phyloP scores from a whole-genome alignment of 1,140 invertebrate species.

The Mycetomoellerius zeteki region DNA sequence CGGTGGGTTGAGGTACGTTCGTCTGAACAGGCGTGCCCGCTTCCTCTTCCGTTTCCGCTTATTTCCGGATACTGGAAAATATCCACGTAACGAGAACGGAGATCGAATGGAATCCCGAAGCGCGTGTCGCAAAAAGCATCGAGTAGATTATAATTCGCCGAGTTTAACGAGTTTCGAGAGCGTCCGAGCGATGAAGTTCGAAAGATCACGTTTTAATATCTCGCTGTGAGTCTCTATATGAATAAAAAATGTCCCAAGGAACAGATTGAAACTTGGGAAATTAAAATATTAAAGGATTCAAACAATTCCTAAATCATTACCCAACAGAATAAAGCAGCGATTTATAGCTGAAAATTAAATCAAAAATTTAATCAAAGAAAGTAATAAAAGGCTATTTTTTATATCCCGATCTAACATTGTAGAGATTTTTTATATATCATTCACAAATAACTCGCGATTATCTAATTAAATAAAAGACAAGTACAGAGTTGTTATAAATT shows the following conservation, averaged over 20 bases:
- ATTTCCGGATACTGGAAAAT: constrained; percentile 80
- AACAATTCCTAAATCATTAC: background rate
- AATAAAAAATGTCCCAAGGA: background rate
- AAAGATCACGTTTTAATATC: constrained; percentile 38
- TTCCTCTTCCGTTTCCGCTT: constrained; percentile 81
- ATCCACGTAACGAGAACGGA: constrained; percentile 38
- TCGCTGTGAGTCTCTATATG: background rate
- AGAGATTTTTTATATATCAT: background rate
- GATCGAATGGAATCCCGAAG: background rate
- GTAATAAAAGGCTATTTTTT: background rate
- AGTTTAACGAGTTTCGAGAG: constrained; percentile 36
- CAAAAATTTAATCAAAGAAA: background rate
- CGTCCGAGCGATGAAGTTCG: background rate
- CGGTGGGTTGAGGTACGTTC: constrained; percentile 13
- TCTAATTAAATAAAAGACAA: too few species aligned
- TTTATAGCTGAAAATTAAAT: background rate
- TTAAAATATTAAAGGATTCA: background rate
- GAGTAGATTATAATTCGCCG: constrained; percentile 17
- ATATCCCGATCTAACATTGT: background rate
- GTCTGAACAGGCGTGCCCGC: constrained; percentile 74
- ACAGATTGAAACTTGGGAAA: background rate
- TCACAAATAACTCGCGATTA: background rate
- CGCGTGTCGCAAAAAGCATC: background rate
- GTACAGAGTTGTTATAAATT: too few species aligned
- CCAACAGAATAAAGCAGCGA: background rate